These are phyloP conservation scores for Corvus moneduloides DNA, from an alignment of 2,113 vertebrate genomes.

Conservation along the genomic window DNA sequence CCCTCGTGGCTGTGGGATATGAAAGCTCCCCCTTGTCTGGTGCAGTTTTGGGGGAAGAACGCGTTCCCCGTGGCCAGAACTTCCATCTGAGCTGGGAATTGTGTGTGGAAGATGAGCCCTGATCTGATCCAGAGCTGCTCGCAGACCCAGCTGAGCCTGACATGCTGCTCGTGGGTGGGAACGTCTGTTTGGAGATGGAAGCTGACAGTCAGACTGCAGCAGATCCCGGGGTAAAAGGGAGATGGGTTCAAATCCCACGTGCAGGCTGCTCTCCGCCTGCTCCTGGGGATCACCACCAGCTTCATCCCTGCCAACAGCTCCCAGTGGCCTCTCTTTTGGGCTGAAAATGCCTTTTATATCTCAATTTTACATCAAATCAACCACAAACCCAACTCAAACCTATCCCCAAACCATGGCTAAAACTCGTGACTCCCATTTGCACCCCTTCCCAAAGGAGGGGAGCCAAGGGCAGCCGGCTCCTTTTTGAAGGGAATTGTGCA, in stretches of 20 bases:
- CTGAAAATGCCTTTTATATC: neutral
- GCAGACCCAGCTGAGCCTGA: accelerated
- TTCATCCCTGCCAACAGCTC: neutral
- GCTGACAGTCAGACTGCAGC: neutral
- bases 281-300: neutral
- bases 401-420: neutral
- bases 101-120: neutral
- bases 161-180: neutral
- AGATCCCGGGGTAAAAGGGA: neutral
- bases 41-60: neutral
- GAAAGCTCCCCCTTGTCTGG: neutral
- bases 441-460: neutral
- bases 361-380: neutral
- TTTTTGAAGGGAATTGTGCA: neutral
- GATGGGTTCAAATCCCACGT: accelerated
- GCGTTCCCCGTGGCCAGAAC: accelerated
- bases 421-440: neutral
- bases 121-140: accelerated
- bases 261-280: neutral
- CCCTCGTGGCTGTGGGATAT: neutral
- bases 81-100: neutral
- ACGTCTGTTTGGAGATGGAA: neutral
- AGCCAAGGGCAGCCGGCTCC: neutral
- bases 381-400: neutral
- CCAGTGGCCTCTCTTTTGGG: neutral